phyloP scores from a whole-genome alignment of 2,888 invertebrate genomes.

The Piscicola geometra region DNA sequence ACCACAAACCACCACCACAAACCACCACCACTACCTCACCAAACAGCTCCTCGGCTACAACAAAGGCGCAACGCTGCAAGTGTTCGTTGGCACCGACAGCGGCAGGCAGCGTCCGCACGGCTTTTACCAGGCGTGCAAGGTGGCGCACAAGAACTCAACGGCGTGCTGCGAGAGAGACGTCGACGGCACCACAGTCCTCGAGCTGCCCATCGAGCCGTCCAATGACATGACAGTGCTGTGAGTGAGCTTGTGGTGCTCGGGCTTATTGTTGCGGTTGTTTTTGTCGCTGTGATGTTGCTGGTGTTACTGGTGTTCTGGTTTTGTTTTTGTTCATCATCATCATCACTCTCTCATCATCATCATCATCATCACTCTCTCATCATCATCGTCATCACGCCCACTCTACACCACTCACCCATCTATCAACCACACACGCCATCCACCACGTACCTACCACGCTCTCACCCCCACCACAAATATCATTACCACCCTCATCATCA shows the following conservation, averaged over 20 bases:
- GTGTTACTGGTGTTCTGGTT: not conserved
- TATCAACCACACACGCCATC: too few species aligned
- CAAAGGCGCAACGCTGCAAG: conserved; percentile 74
- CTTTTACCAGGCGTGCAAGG: conserved; percentile 94
- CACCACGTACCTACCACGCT: too few species aligned
- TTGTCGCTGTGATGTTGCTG: not conserved
- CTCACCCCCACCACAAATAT: too few species aligned
- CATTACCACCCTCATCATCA: too few species aligned
- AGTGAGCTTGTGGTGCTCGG: conserved; percentile 23
- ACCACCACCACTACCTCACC: too few species aligned
- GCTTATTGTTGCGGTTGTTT: not conserved
- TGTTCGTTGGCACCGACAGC: conserved; percentile 86
- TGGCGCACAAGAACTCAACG: conserved; percentile 91
- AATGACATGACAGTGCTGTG: conserved; percentile 44
- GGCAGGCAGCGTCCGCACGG: conserved; percentile 88
- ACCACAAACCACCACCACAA: too few species aligned
- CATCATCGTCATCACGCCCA: too few species aligned
- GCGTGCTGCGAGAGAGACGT: conserved; percentile 82
- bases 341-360: too few species aligned
- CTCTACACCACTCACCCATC: too few species aligned
- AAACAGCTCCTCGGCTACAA: conserved; percentile 74
- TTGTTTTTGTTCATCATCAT: too few species aligned
- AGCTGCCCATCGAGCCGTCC: conserved; percentile 77
- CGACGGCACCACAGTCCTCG: conserved; percentile 89
- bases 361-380: too few species aligned